A percentile compares a stretch with the other conserved stretches of the same genome.
Evolutionary conservation across 2,797 vertebrate genomes (phyloP).

Genomic region (Siniperca undulata): DNA sequence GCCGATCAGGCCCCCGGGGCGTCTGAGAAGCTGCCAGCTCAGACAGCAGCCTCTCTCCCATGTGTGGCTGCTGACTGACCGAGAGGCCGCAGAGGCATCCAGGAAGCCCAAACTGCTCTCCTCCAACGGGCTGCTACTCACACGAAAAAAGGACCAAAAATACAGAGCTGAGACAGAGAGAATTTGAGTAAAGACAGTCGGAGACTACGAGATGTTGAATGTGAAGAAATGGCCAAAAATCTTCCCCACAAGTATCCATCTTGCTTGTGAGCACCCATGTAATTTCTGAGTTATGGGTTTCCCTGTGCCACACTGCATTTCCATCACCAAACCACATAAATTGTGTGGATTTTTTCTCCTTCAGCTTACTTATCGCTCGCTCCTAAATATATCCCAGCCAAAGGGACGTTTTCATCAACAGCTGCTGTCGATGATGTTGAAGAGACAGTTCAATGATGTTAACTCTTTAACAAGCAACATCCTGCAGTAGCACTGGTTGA

Average conservation of each 20-base stretch:
- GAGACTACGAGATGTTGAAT: conserved; percentile 15
- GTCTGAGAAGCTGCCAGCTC: conserved; percentile 70
- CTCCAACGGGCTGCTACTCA: conserved; percentile 37
- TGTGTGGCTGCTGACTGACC: conserved; percentile 63
- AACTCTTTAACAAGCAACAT: conserved; percentile 44
- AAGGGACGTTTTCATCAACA: conserved; percentile 43
- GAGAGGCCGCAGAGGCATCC: conserved; percentile 57
- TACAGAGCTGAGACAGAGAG: conserved; percentile 14
- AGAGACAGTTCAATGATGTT: conserved; percentile 31
- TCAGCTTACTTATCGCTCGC: conserved; percentile 55
- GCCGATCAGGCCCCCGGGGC: conserved; percentile 74
- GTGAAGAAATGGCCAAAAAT: conserved; percentile 25
- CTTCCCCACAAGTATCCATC: conserved; percentile 30
- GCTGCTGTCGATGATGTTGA: conserved; percentile 45
- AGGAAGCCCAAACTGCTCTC: conserved; percentile 33
- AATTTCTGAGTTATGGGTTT: conserved; percentile 58
- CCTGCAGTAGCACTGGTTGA: conserved; percentile 33
- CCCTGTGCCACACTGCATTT: conserved; percentile 58
- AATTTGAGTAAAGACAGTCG: neutral
- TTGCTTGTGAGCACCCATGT: conserved; percentile 41
- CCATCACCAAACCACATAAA: conserved; percentile 66
- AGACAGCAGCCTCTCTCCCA: conserved; percentile 67
- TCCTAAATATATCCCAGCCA: conserved; percentile 52
- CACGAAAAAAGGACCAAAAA: conserved; percentile 22
- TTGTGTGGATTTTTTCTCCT: conserved; percentile 15